A percentile compares a stretch with the other conserved stretches of the same genome.
Conservation (phyloP, 1,140 invertebrate species). For the Hycleus phaleratus region DNA sequence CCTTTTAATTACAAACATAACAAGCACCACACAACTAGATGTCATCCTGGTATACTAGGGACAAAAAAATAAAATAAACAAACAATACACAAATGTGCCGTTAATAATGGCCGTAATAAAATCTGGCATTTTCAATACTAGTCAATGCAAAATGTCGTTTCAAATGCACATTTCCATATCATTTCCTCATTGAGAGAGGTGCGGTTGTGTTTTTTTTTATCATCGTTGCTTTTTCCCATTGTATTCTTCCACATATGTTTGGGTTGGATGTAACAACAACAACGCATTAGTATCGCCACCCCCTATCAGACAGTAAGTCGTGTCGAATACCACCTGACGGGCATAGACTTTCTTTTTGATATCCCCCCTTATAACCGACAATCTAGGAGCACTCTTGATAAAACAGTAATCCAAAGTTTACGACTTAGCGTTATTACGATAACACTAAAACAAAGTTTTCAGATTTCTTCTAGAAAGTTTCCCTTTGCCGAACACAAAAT, state of each 20-base stretch:
- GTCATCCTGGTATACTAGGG: constrained; percentile 10
- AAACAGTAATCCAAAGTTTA: too few species aligned
- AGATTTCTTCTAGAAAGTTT: constrained; percentile 6
- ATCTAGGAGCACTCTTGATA: too few species aligned
- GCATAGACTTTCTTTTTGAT: too few species aligned
- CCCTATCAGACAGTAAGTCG: too few species aligned
- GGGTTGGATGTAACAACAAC: too few species aligned
- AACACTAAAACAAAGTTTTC: not conserved
- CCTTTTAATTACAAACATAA: constrained; percentile 9
- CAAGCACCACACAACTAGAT: constrained; percentile 2
- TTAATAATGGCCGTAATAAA: constrained; percentile 26
- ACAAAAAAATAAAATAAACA: too few species aligned
- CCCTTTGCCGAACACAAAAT: constrained; percentile 2
- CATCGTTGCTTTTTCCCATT: too few species aligned
- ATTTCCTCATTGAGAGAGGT: constrained; percentile 22
- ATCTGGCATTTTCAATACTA: constrained; percentile 22
- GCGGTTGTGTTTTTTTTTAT: too few species aligned
- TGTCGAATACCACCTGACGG: too few species aligned
- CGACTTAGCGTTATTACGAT: too few species aligned
- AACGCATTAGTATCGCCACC: not conserved
- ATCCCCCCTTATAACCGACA: too few species aligned
- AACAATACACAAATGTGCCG: constrained; percentile 15
- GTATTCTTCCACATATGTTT: too few species aligned
- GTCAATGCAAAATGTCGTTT: constrained; percentile 22
- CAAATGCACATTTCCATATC: constrained; percentile 31